Conservation (phyloP, 64 coral and sea anemone species). For the Pocillopora damicornis region DNA sequence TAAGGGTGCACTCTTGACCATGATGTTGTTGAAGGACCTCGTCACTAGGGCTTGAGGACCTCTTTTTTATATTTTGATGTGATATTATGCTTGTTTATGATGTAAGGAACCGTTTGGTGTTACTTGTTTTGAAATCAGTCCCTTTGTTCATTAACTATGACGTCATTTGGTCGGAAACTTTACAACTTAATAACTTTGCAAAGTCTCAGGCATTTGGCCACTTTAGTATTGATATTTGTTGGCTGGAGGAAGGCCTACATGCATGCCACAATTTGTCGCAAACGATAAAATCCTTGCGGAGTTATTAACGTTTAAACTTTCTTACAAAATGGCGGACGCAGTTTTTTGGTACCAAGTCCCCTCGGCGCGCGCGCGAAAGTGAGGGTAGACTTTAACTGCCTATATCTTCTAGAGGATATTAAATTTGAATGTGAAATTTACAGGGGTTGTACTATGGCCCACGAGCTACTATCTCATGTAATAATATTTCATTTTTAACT, state of each 20-base stretch:
- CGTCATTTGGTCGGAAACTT: background rate
- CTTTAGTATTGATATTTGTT: background rate
- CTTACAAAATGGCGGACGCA: too few species aligned
- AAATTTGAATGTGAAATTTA: too few species aligned
- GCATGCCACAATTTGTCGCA: background rate
- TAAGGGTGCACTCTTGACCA: slow-evolving; percentile 7
- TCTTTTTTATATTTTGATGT: too few species aligned
- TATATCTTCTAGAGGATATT: background rate
- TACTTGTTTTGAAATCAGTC: slow-evolving; percentile 3
- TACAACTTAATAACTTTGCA: slow-evolving; percentile 17
- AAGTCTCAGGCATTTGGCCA: background rate
- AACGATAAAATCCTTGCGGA: background rate
- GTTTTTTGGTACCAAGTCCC: too few species aligned
- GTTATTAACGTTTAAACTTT: too few species aligned
- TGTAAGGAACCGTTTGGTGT: slow-evolving; percentile 30
- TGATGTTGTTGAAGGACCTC: too few species aligned
- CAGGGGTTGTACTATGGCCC: too few species aligned
- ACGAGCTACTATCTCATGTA: too few species aligned
- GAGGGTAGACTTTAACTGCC: slow-evolving; percentile 11
- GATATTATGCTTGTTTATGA: too few species aligned
- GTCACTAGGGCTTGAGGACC: too few species aligned
- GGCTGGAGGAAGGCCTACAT: background rate
- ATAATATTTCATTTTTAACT: too few species aligned
- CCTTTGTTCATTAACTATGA: background rate
- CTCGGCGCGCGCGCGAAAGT: background rate